A percentile compares a stretch with the other conserved stretches of the same genome.
Evolutionary conservation across 1,140 invertebrate species (phyloP).

Genomic region (Delia radicum): DNA sequence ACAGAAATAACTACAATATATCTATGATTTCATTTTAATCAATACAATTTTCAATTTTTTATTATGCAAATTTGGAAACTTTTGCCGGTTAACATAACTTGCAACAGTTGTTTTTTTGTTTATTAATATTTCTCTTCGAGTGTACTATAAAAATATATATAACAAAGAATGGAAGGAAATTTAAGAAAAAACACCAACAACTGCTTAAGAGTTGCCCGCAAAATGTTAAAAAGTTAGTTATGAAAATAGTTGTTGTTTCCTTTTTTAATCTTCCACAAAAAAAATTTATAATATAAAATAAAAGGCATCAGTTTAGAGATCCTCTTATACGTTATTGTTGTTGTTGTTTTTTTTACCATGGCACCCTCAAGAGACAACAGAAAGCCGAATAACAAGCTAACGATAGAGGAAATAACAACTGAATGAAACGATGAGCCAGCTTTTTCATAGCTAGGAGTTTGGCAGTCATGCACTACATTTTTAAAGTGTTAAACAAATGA

Average conservation of each 20-base stretch:
- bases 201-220: background rate
- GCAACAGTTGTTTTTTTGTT: no score
- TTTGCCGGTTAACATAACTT: no score
- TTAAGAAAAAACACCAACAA: background rate
- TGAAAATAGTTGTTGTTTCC: background rate
- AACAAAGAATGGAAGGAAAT: background rate
- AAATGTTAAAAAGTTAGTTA: conserved; percentile 2
- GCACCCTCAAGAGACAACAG: background rate
- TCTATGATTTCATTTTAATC: no score
- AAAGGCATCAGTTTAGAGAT: background rate
- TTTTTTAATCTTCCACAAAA: background rate
- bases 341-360: background rate
- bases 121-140: no score
- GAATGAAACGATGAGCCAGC: background rate
- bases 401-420: no score
- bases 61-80: no score
- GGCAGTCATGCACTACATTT: background rate
- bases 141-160: no score
- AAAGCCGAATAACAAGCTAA: no score
- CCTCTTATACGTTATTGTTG: background rate
- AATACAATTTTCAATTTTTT: no score
- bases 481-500: conserved; percentile 2
- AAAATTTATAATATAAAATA: no score
- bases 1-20: no score
- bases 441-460: no score